Conservation (phyloP, 2,113 vertebrate species). For the Neodontobutis hainanensis region DNA sequence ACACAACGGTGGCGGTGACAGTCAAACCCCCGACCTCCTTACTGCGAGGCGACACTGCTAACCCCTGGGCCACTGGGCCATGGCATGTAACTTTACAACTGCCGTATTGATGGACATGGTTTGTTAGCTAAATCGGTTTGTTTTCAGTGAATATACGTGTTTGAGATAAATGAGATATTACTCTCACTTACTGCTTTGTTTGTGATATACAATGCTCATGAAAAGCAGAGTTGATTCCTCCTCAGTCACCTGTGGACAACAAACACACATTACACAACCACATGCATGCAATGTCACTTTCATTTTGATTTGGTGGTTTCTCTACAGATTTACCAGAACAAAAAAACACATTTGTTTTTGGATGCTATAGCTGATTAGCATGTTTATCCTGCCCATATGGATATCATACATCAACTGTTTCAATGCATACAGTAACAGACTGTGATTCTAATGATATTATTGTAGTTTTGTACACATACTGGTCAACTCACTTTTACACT, state of each 20-base stretch:
- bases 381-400: slow-evolving; percentile 29
- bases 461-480: slow-evolving; percentile 5
- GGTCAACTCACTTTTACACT: not conserved
- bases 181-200: too few relatives aligned
- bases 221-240: not conserved
- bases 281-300: not conserved
- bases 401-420: slow-evolving; percentile 36
- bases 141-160: too few relatives aligned
- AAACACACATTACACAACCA: not conserved
- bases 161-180: too few relatives aligned
- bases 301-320: slow-evolving; percentile 15
- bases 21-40: too few relatives aligned
- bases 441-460: slow-evolving; percentile 3
- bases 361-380: slow-evolving; percentile 12
- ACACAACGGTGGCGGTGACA: too few relatives aligned
- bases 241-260: not conserved
- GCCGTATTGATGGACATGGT: too few relatives aligned
- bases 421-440: slow-evolving; percentile 22
- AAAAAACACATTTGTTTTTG: slow-evolving; percentile 22
- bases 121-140: too few relatives aligned
- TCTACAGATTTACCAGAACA: slow-evolving; percentile 12
- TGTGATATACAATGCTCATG: not conserved
- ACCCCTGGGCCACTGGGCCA: too few relatives aligned
- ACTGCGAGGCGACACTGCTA: too few relatives aligned
- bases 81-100: too few relatives aligned